Evolutionary conservation across 2,888 invertebrate genomes (phyloP), one percentile per base, ranked within the genome.

Genomic region (Rotaria magnacalcarata): DNA sequence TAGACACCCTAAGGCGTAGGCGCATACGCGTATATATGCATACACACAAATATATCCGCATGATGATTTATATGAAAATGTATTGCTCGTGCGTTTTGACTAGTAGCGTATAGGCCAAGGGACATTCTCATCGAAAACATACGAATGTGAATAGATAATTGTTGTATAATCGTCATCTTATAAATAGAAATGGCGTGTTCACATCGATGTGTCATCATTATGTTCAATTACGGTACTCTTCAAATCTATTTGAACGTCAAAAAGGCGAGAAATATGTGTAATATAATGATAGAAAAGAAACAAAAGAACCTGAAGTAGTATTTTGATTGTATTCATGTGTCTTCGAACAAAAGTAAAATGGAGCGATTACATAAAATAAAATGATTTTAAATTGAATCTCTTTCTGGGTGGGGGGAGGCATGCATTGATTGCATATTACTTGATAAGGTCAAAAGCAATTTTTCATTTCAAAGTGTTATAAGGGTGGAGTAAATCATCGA

Each of bases 1-100:
- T 34, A 67, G 67, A 67, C 67, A 34, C 67, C 67, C 67, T 67
- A 16, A 67, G 34, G 67, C 34, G 67, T 34, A 34, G 6, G 19
- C 14, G 67, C 67, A 16, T 34, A 41, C 34, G 14, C 34, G 16
- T 11, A 27, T 14, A 67, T 6, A 67, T 19, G 19, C 19, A 67
- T 41, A 34, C 34, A 27, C 34, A 67, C 34, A 52, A 8, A 34
- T 67, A 67, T 67, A 67, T 67, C 19, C 67, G n/a, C 34, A 41
- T 67, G 67, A 67, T 67, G 67, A 67, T 67, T 67, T 67, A 67
- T 67, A 34, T 67, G 67, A 67, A 67, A 67, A 67, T 67, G 67
- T 67, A 34, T 67, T 67, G 34, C 67, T 67, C 67, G 67, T 67
- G 67, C 34, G 67, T 14, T 67, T 34, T 67, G 34, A 41, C 67